Evolutionary conservation across 2,797 vertebrate species (phyloP), one percentile per base, ranked within the genome.

Genomic region (Clarias platycephalus): DNA sequence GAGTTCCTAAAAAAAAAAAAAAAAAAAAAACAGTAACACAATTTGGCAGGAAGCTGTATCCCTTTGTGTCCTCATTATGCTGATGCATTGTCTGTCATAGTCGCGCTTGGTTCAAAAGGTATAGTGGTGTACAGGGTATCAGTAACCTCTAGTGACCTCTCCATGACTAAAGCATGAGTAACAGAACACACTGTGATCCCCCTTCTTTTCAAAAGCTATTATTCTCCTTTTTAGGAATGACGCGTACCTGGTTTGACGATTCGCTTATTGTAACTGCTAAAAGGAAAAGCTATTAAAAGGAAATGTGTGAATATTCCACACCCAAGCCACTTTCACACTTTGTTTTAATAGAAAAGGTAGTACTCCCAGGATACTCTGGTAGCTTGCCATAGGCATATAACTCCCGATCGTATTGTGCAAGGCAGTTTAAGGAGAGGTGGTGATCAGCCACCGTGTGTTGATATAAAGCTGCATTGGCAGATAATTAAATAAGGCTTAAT

Each of bases 401-500:
- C 24, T 26, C 60, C 24, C 37, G 10, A 64, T 49, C 0, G 24
- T 40, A 79, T 44, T 0, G 26, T 78, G 77, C 16, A 49, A 79
- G n/a, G 60, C 28, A 49, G 24, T 20, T 60, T 44, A 79, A 44
- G 24, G 37, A 40, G 13, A 64, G 24, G n/a, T 64, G 60, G 37
- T 64, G 37, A 63, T 79, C 60, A 26, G 58, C 58, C 58, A 63
- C 24, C 7, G 62, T 58, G 24, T 44, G 24, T 0, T 78, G 76
- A 78, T 63, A 18, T 44, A 78, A 26, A 78, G 58, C 58, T 34
- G 6, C 34, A 18, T 58, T 8, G n/a, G 58, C 76, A 44, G 76
- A 78, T 78, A 62, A 77, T 77, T 77, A 37, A 77, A 58, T 77
- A n/a, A 77, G 75, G 75, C 24, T 60, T 60, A 22, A 55, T 34